Percentiles rank a stretch among this genome's conserved stretches.
Conservation (phyloP, 2,888 invertebrate species). For the Brenthis ino region DNA sequence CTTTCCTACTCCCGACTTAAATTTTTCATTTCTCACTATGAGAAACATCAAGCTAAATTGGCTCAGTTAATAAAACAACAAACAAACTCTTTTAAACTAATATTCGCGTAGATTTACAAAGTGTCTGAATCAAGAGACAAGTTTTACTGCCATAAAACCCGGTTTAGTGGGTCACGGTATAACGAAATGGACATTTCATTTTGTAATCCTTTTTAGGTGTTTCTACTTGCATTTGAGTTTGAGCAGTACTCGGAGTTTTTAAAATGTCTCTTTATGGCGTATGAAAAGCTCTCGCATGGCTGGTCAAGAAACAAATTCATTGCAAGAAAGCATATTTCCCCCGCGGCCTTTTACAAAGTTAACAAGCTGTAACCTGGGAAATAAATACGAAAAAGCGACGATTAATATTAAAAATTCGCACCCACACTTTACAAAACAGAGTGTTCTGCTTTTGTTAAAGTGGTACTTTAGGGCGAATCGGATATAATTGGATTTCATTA, state of each 20-base stretch:
- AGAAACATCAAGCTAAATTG: too few relatives aligned
- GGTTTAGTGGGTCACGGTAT: slow-evolving; percentile 9
- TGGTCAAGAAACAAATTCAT: slow-evolving; percentile 69
- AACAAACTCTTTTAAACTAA: neutral
- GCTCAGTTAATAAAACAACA: too few relatives aligned
- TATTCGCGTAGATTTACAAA: neutral
- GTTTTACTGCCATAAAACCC: slow-evolving; percentile 4
- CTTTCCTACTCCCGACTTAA: too few relatives aligned
- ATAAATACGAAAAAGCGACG: slow-evolving; percentile 69
- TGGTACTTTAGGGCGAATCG: slow-evolving; percentile 8
- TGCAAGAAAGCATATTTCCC: slow-evolving; percentile 75
- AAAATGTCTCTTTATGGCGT: slow-evolving; percentile 41
- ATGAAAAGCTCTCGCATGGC: slow-evolving; percentile 48
- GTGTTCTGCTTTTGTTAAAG: slow-evolving; percentile 9
- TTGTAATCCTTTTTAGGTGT: slow-evolving; percentile 14
- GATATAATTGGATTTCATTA: neutral
- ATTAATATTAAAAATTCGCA: slow-evolving; percentile 57
- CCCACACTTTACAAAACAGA: slow-evolving; percentile 13
- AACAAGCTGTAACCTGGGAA: slow-evolving; percentile 78
- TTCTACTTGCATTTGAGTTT: slow-evolving; percentile 11
- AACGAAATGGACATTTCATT: slow-evolving; percentile 10
- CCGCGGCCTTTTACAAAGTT: slow-evolving; percentile 74
- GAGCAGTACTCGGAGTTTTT: slow-evolving; percentile 12
- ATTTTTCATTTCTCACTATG: too few relatives aligned
- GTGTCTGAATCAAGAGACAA: slow-evolving; percentile 1